These are phyloP conservation scores for Apis laboriosa DNA, from an alignment of 1,140 invertebrate genomes.

Conservation along the genomic window DNA sequence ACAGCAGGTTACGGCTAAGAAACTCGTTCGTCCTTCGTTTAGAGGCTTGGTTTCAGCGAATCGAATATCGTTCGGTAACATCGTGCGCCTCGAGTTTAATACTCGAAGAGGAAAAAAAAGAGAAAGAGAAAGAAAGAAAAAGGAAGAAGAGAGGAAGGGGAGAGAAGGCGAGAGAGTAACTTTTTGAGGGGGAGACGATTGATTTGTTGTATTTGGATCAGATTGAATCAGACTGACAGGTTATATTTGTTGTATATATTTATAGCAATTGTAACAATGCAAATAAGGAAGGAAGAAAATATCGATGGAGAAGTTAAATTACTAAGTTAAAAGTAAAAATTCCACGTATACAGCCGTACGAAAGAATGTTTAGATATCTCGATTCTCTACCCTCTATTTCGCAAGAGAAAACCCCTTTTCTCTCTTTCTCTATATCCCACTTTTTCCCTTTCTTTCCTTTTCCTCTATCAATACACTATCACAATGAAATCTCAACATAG, in stretches of 20 bases:
- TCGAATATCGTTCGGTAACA: conserved; percentile 17
- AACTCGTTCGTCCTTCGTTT: conserved; percentile 66
- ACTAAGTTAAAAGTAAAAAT: background rate
- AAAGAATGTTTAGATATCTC: background rate
- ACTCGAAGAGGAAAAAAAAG: background rate
- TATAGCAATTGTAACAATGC: background rate
- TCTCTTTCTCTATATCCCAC: background rate
- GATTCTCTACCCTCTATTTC: background rate
- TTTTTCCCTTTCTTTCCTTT: background rate
- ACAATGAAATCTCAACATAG: background rate
- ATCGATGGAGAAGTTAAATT: background rate
- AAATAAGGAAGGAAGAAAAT: background rate
- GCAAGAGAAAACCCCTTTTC: background rate
- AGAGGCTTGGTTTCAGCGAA: conserved; percentile 49
- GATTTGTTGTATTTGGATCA: background rate
- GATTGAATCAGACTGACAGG: too few relatives aligned
- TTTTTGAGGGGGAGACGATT: background rate
- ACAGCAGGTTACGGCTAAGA: conserved; percentile 61
- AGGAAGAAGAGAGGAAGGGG: too few relatives aligned
- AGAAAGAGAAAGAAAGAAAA: too few relatives aligned
- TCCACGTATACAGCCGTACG: background rate
- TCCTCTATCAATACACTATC: background rate
- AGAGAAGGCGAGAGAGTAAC: background rate
- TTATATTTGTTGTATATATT: background rate
- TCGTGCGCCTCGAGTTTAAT: conserved; percentile 1